phyloP scores from a whole-genome alignment of 2,888 invertebrate genomes.

The Unio pictorum region DNA sequence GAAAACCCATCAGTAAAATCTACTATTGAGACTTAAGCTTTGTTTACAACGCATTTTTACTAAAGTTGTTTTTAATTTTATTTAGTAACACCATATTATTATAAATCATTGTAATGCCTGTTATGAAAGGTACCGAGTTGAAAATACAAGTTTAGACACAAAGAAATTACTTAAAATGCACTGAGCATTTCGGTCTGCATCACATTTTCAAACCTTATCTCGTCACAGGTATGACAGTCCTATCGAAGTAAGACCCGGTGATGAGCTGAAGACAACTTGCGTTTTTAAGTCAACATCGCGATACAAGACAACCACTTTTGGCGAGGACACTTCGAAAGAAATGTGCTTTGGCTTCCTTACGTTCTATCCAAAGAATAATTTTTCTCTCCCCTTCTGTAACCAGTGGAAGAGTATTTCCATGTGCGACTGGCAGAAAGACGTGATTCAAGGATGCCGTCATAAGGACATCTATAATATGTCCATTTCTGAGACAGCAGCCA shows the following conservation, averaged over 20 bases:
- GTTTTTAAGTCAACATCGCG: constrained; percentile 30
- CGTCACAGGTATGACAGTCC: constrained; percentile 33
- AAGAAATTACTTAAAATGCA: background rate
- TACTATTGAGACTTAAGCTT: too few species aligned
- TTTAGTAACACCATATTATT: too few species aligned
- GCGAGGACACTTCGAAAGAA: constrained; percentile 51
- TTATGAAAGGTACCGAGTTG: too few species aligned
- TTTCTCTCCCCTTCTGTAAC: background rate
- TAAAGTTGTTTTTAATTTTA: too few species aligned
- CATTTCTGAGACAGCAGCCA: constrained; percentile 9
- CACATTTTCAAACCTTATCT: background rate
- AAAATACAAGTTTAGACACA: too few species aligned
- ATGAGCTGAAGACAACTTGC: constrained; percentile 39
- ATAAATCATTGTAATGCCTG: too few species aligned
- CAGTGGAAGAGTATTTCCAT: background rate
- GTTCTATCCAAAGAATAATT: constrained; percentile 38
- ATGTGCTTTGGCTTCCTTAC: constrained; percentile 57
- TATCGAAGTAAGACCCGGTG: constrained; percentile 35
- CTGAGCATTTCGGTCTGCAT: background rate
- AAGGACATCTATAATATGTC: background rate
- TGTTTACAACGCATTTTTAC: too few species aligned
- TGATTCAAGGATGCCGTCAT: constrained; percentile 19
- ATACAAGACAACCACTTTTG: constrained; percentile 29
- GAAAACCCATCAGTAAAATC: too few species aligned
- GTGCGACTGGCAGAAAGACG: constrained; percentile 8